Evolutionary conservation across 2,888 invertebrate genomes (phyloP).

Genomic region (Athripsodes cinereus): DNA sequence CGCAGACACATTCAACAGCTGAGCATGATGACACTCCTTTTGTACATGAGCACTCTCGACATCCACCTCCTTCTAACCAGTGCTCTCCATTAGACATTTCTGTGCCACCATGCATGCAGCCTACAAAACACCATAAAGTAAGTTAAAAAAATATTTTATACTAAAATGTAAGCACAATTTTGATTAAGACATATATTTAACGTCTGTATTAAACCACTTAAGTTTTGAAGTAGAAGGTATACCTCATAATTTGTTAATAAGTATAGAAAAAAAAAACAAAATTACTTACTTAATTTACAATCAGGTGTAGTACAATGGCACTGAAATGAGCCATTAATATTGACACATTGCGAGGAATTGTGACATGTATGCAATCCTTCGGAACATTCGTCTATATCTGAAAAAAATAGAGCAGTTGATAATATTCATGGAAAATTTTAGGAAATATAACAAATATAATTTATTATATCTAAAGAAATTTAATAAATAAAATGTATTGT

Average conservation of each 20-base stretch:
- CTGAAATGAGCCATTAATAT: conserved; percentile 71
- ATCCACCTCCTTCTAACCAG: conserved; percentile 46
- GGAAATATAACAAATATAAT: too few species aligned
- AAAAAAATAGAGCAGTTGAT: conserved; percentile 31
- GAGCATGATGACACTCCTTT: conserved; percentile 62
- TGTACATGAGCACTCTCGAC: conserved; percentile 45
- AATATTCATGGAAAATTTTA: too few species aligned
- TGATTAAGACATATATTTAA: not conserved
- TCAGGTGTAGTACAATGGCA: conserved; percentile 64
- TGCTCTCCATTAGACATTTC: conserved; percentile 55
- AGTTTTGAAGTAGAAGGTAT: not conserved
- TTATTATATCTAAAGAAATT: too few species aligned
- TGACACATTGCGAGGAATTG: conserved; percentile 68
- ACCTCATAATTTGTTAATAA: not conserved
- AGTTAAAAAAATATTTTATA: not conserved
- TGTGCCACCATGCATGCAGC: conserved; percentile 66
- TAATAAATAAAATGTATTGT: not conserved
- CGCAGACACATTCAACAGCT: conserved; percentile 66
- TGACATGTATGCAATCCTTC: conserved; percentile 75
- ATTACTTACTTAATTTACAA: conserved; percentile 59
- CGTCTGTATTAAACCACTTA: not conserved
- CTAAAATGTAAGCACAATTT: not conserved
- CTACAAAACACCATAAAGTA: conserved; percentile 35
- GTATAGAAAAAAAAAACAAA: not conserved
- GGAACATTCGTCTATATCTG: conserved; percentile 80